Evolutionary conservation across 2,113 vertebrate species (phyloP), one percentile per base, ranked within the genome.

Genomic region (Zapornia atra): DNA sequence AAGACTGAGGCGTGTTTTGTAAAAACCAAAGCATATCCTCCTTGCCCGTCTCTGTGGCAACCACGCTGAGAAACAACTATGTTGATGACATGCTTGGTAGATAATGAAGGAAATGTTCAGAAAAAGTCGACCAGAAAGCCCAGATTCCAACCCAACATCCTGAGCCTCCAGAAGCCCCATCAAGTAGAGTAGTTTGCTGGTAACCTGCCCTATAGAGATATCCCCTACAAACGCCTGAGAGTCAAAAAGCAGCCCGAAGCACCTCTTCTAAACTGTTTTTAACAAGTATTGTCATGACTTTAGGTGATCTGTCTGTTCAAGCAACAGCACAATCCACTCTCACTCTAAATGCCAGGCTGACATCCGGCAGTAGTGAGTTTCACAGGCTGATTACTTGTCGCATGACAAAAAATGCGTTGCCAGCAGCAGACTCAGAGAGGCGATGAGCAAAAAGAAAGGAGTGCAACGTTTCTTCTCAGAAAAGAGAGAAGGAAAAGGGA

Each of bases 1-100:
- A 83, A 61, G 53, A 60, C 80, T 6, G 3, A 73, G 3, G 7
- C 12, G 2, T 22, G 20, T 63, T 87, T 60, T 54, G 44, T 63
- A 2, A 83, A 91, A 81, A 22, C 1, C 21, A 34, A 73, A 87
- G 51, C 15, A 31, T 63, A 36, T 51, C 34, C 40, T 84, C 60
- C 48, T 79, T 44, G 33, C 12, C 36, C 75, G 73, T 63, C 36
- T 70, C 84, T 84, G 81, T 89, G 48, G 56, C 48, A 91, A 75
- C 22, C 1, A 0, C 5, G 11, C 17, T 4, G 16, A 63, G 56
- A 65, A 26, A 29, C 26, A 78, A 2, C 12, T 2, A 8, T 6
- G 1, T 38, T 65, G 81, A 20, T 50, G 40, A 12, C 53, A 29
- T n/a, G 0, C 18, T 5, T 13, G 2, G 5, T 51, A 50, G 29